Evolutionary conservation across 2,113 vertebrate genomes (phyloP).

Genomic region (Oncorhynchus nerka): DNA sequence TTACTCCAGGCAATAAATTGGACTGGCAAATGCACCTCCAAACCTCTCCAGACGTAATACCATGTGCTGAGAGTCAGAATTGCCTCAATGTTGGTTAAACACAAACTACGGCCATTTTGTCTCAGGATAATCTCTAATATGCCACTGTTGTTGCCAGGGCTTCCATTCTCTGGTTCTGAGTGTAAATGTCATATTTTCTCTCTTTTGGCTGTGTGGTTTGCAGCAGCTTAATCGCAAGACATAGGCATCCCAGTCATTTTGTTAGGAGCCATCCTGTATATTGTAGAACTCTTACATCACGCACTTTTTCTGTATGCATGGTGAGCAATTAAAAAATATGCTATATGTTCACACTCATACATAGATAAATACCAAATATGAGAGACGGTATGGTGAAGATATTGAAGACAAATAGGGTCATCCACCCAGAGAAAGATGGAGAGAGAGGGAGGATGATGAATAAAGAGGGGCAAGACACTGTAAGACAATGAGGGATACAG

Average conservation of each 20-base stretch:
- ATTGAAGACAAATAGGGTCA: not conserved
- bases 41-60: conserved; percentile 62
- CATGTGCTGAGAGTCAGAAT: conserved; percentile 69
- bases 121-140: conserved; percentile 77
- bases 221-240: conserved; percentile 72
- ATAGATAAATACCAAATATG: conserved; percentile 34
- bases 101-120: conserved; percentile 76
- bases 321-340: conserved; percentile 17
- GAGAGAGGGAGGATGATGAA: not conserved
- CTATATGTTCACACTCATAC: conserved; percentile 46
- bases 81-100: conserved; percentile 43
- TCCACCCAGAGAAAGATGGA: not conserved
- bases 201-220: conserved; percentile 70
- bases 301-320: conserved; percentile 29
- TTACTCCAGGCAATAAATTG: conserved; percentile 48
- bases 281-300: conserved; percentile 54
- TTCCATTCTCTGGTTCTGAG: conserved; percentile 75
- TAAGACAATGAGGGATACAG: not conserved
- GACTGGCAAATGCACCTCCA: conserved; percentile 48
- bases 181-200: conserved; percentile 72
- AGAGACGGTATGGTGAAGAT: not conserved
- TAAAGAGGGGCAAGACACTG: not conserved
- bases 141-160: conserved; percentile 71
- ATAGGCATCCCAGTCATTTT: conserved; percentile 75
- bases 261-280: conserved; percentile 71